phyloP scores from a whole-genome alignment of 2,797 vertebrate species.

The Xenopus petersii region DNA sequence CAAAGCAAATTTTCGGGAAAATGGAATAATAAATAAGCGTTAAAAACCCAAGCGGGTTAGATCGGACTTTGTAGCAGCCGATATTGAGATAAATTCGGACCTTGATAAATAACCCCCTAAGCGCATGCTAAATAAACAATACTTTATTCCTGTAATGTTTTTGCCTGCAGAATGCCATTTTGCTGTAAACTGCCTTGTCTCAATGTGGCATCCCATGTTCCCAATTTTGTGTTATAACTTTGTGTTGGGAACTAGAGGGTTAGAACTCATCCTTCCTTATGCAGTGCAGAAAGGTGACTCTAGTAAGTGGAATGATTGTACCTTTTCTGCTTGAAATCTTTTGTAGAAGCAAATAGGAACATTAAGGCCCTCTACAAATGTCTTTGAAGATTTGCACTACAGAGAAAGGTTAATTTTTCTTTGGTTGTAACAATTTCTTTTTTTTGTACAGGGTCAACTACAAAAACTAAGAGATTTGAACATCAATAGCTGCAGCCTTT shows the following conservation, averaged over 20 bases:
- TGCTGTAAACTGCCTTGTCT: no score
- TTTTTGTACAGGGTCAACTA: slow-evolving; percentile 27
- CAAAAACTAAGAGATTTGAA: slow-evolving; percentile 13
- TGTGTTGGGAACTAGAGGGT: neutral
- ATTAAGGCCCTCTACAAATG: slow-evolving; percentile 30
- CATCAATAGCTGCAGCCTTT: slow-evolving; percentile 33
- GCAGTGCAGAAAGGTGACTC: slow-evolving; percentile 27
- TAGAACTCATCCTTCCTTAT: slow-evolving; percentile 33
- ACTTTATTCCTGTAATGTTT: no score
- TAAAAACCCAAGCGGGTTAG: no score
- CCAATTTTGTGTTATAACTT: no score
- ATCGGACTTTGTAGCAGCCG: no score
- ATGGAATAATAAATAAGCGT: no score
- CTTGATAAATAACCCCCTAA: no score
- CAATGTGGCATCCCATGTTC: no score
- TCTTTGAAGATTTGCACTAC: slow-evolving; percentile 40
- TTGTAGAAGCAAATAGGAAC: slow-evolving; percentile 25
- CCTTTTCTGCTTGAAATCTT: slow-evolving; percentile 19
- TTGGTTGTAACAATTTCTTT: slow-evolving; percentile 15
- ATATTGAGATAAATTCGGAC: no score
- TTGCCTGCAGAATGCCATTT: no score
- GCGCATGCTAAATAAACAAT: no score
- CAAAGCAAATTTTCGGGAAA: no score
- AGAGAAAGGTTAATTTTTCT: slow-evolving; percentile 40
- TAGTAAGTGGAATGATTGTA: slow-evolving; percentile 31